Conservation (phyloP, 1,140 invertebrate species). For the Cardiocondyla obscurior region DNA sequence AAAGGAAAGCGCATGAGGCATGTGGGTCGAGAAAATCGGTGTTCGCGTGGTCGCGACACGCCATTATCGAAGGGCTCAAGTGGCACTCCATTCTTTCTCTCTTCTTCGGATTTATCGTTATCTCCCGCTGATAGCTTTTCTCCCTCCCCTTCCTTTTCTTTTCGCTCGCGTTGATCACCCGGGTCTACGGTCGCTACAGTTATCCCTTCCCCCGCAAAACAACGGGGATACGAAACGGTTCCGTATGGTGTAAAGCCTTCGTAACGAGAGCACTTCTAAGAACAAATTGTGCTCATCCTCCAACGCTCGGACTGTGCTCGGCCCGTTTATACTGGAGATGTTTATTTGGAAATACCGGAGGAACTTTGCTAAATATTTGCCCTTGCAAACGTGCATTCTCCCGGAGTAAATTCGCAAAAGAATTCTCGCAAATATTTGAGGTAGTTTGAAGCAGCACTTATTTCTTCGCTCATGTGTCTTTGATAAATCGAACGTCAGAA, state of each 20-base stretch:
- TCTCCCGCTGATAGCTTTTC: constrained; percentile 35
- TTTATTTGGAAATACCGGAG: constrained; percentile 42
- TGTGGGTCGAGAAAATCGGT: constrained; percentile 13
- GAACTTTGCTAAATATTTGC: constrained; percentile 28
- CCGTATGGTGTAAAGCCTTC: constrained; percentile 4
- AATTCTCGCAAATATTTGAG: constrained; percentile 6
- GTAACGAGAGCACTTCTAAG: neutral
- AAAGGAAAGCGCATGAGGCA: neutral
- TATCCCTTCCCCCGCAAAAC: neutral
- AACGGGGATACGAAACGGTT: constrained; percentile 10
- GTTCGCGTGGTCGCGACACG: constrained; percentile 53
- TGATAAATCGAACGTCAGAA: neutral
- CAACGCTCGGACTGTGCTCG: neutral
- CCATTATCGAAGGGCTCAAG: constrained; percentile 50
- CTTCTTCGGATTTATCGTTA: constrained; percentile 48
- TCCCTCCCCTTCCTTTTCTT: no score
- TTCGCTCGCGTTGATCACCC: constrained; percentile 19
- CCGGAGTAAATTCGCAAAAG: constrained; percentile 10
- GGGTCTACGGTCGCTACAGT: neutral
- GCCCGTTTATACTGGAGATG: neutral
- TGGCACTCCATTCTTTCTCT: neutral
- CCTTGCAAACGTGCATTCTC: neutral
- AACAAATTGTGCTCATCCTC: constrained; percentile 26
- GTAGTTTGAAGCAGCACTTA: neutral
- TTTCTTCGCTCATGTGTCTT: neutral